Base-by-base conservation (phyloP, 2,888 invertebrate species). In the Lordiphosa fenestrarum region DNA sequence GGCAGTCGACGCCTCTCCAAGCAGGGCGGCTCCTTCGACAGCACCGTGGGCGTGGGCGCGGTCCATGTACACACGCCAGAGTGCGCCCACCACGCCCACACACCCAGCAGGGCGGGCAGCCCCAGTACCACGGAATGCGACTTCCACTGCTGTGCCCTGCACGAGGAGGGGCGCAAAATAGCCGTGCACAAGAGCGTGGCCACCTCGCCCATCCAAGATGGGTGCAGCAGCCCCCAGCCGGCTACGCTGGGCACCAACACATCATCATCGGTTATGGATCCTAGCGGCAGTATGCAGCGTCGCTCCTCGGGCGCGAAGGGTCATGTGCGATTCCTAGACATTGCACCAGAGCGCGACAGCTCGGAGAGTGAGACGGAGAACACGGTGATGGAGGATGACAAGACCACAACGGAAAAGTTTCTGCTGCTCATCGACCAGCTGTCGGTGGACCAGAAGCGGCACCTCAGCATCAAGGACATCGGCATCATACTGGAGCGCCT, bases 291-390 rank as follows among this genome's bases (percentile, higher is more conserved):
- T 71, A 88, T 88, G 85, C 89, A 88, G 66, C 86, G 90, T 38
- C 88, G 90, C 69, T 88, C 90, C 36, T 89, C 90, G 63, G 93
- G 90, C 88, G 92, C 90, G 89, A 94, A 92, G 83, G 94, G 95
- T 51, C 95, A 95, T 91, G 96, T 96, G 73, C 93, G 96, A 83
- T 96, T 96, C 90, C 92, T 95, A 85, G 95, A 96, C 90, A 94
- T 95, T 61, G 89, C 86, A 81, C 91, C 93, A 88, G 94, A 95
- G 87, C 93, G 95, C 86, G 96, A 96, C 90, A 95, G 95, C 89
- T 96, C 96, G 82, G 96, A 96, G 90, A 96, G 96, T 88, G 97
- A 97, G 90, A 96, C 96, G 65, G 97, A 97, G 90, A 96, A 96
- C 90, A 97, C 96, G 73, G 94, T 96, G 82, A 94, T 96, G 92